phyloP scores from a whole-genome alignment of 2,113 vertebrate species.

The Syngnathus scovelli region DNA sequence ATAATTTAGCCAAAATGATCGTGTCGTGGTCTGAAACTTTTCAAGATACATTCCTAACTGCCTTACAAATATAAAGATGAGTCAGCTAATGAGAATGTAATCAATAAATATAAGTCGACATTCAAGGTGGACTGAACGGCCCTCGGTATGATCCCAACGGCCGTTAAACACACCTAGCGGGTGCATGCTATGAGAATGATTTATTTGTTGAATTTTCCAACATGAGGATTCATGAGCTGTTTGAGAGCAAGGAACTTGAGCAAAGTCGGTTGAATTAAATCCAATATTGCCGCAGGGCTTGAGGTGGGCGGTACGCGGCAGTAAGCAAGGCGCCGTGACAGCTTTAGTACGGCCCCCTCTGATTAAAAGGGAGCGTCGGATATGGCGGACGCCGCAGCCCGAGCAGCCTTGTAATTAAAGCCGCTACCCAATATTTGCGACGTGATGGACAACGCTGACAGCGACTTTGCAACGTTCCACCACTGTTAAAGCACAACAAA shows the following conservation, averaged over 20 bases:
- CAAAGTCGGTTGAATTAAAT: no score
- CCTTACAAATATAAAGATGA: background rate
- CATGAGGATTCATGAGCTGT: no score
- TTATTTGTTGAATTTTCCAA: no score
- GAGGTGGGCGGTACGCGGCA: background rate
- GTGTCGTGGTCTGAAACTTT: no score
- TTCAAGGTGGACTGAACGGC: no score
- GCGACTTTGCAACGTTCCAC: no score
- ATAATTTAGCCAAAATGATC: background rate
- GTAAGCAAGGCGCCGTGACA: background rate
- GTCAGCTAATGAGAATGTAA: background rate
- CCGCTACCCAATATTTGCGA: background rate
- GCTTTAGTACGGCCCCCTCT: background rate
- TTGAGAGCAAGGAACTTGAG: no score
- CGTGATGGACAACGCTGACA: constrained; percentile 1
- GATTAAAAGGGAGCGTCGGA: background rate
- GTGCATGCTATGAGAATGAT: no score
- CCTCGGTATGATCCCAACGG: no score
- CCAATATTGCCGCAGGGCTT: no score
- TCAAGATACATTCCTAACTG: background rate
- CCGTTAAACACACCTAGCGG: no score
- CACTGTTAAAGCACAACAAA: no score
- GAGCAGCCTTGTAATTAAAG: background rate
- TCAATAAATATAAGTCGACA: background rate
- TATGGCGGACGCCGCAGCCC: background rate